Evolutionary conservation across 2,888 invertebrate genomes (phyloP), one percentile per base, ranked within the genome.

Genomic region (Oeneis ivallda): DNA sequence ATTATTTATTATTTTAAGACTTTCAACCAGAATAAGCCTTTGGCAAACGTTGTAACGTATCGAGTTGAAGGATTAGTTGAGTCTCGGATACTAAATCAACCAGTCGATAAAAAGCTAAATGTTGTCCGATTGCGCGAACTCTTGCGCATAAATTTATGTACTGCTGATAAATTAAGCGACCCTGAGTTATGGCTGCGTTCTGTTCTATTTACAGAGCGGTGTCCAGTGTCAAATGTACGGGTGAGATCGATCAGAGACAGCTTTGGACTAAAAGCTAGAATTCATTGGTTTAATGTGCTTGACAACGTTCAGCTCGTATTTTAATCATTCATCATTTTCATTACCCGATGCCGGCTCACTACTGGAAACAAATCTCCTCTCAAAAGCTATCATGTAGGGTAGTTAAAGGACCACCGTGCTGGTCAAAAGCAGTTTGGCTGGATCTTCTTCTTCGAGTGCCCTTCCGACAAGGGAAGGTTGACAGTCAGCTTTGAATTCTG

Each of bases 41-140:
- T 70, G 76, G 75, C 75, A 72, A 74, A 70, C 70, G 54, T 54
- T 62, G 62, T 73, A 74, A 81, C 82, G 80, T 89, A 90, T 91
- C 91, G 86, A 80, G 82, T 87, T 92, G 92, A 92, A 74, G 89
- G 88, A 92, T 92, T 89, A 87, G 81, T 84, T 83, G 80, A 77
- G 76, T 76, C 74, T 70, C 68, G 69, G 68, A 70, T 84, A 84
- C 78, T 89, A 88, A 87, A 88, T 89, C 88, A 89, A 87, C 79
- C 78, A 85, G 86, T 88, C 89, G 89, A 89, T 89, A 89, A 90
- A 91, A 91, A 89, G 89, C 87, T 90, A 91, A 92, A 91, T 89
- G 89, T 87, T 87, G 88, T 83, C 85, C 89, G 91, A 92, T 92
- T 86, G 86, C 73, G 81, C 79, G 82, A 82, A 84, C 83, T 83